These are phyloP conservation scores for Lagenorhynchus albirostris DNA, from an alignment of 2,113 vertebrate genomes.

Conservation along the genomic window DNA sequence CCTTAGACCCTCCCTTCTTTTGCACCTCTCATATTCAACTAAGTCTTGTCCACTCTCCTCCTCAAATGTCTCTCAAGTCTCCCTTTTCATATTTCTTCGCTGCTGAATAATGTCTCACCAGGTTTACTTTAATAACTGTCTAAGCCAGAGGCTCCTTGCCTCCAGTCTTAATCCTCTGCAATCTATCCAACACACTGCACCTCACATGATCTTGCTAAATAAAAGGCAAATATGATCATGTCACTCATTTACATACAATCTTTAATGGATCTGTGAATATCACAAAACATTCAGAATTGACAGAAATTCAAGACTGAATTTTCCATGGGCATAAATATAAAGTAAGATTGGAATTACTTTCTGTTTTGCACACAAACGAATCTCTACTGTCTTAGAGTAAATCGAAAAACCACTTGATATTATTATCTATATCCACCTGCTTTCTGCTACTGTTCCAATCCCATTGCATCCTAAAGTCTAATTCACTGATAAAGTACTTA, in stretches of 20 bases:
- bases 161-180: not conserved
- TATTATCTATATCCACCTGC: not conserved
- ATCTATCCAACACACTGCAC: not conserved
- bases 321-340: not conserved
- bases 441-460: not conserved
- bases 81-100: not conserved
- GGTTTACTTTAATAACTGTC: not conserved
- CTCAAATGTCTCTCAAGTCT: not conserved
- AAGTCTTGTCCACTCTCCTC: not conserved
- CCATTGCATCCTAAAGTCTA: not conserved
- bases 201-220: not conserved
- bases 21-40: not conserved
- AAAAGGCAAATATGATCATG: not conserved
- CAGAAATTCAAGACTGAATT: constrained; percentile 9
- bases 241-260: not conserved
- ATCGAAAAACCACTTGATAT: not conserved
- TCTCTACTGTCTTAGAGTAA: not conserved
- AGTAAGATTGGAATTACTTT: not conserved
- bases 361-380: not conserved
- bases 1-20: not conserved
- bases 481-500: not conserved
- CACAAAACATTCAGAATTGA: not conserved
- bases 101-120: not conserved
- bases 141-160: not conserved
- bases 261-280: not conserved